A percentile compares a stretch with the other conserved stretches of the same genome.
phyloP scores from a whole-genome alignment of 2,797 vertebrate species.

The Epinephelus malabaricus region DNA sequence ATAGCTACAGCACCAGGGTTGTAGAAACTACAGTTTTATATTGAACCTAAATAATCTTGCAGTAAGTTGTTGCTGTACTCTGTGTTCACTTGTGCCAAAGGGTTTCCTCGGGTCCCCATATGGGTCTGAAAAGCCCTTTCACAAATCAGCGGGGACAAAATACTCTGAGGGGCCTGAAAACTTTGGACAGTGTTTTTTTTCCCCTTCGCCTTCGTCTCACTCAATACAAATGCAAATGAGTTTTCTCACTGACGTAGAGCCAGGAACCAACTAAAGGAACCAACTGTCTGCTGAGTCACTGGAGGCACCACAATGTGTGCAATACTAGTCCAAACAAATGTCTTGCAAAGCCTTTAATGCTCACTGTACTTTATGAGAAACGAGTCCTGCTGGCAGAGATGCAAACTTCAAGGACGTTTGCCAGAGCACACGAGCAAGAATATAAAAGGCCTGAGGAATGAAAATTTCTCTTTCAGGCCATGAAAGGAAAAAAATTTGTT shows the following conservation, averaged over 20 bases:
- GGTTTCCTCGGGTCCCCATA: not conserved
- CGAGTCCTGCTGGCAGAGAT: conserved; percentile 16
- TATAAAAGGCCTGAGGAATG: not conserved
- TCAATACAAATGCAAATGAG: conserved; percentile 67
- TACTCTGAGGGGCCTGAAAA: conserved; percentile 16
- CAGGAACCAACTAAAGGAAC: conserved; percentile 34
- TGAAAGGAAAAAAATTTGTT: not conserved
- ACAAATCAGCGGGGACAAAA: conserved; percentile 34
- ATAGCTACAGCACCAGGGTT: not conserved
- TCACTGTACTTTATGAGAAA: conserved; percentile 22
- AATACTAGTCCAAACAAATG: conserved; percentile 30
- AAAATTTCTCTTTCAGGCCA: not conserved
- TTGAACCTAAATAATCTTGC: not conserved
- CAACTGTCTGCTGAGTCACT: conserved; percentile 59
- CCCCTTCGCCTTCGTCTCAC: conserved; percentile 14
- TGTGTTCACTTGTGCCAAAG: not conserved
- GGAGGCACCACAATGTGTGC: conserved; percentile 25
- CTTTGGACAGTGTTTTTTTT: conserved; percentile 4
- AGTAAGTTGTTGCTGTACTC: conserved; percentile 9
- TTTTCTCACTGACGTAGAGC: conserved; percentile 35
- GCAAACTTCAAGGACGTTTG: conserved; percentile 2
- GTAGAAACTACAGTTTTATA: not conserved
- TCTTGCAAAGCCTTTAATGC: conserved; percentile 40
- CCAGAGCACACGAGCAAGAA: not conserved
- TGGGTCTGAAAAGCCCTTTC: conserved; percentile 48